These are phyloP conservation scores for Cerastoderma edule DNA, from an alignment of 2,888 invertebrate genomes.

Conservation along the genomic window DNA sequence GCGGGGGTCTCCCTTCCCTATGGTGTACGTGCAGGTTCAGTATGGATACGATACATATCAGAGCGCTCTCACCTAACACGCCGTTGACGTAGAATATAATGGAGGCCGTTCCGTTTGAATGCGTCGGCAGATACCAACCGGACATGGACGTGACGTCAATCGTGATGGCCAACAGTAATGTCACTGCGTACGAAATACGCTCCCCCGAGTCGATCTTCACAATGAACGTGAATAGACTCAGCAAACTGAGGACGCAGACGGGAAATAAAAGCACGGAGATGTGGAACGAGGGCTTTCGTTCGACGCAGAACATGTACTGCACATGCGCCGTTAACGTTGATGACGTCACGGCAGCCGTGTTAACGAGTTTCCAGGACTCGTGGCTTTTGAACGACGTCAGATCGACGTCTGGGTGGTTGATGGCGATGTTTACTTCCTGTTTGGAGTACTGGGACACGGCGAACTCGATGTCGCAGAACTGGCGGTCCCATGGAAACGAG, in stretches of 20 bases:
- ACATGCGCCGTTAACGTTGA: not conserved
- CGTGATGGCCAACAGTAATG: conserved; percentile 29
- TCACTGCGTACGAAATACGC: conserved; percentile 36
- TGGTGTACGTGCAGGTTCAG: conserved; percentile 8
- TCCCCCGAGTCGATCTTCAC: conserved; percentile 38
- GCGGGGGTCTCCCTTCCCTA: not conserved
- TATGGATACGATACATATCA: conserved; percentile 24
- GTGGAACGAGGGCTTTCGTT: conserved; percentile 32
- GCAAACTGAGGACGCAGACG: conserved; percentile 24
- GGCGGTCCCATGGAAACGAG: conserved; percentile 43
- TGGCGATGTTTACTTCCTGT: conserved; percentile 13
- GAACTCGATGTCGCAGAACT: conserved; percentile 27
- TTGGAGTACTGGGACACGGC: conserved; percentile 24
- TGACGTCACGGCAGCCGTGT: not conserved
- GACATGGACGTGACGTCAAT: conserved; percentile 32
- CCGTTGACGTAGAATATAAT: conserved; percentile 32
- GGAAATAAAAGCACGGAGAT: conserved; percentile 38
- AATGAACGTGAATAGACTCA: conserved; percentile 32
- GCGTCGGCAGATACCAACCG: conserved; percentile 25
- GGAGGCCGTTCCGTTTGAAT: conserved; percentile 31
- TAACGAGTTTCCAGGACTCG: conserved; percentile 6
- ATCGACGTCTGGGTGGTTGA: not conserved
- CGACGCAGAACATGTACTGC: conserved; percentile 22
- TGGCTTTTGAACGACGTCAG: not conserved
- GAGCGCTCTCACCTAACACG: conserved; percentile 23